Evolutionary conservation across 2,888 invertebrate genomes (phyloP), one percentile per base, ranked within the genome.

Genomic region (Caenorhabditis macrosperma): DNA sequence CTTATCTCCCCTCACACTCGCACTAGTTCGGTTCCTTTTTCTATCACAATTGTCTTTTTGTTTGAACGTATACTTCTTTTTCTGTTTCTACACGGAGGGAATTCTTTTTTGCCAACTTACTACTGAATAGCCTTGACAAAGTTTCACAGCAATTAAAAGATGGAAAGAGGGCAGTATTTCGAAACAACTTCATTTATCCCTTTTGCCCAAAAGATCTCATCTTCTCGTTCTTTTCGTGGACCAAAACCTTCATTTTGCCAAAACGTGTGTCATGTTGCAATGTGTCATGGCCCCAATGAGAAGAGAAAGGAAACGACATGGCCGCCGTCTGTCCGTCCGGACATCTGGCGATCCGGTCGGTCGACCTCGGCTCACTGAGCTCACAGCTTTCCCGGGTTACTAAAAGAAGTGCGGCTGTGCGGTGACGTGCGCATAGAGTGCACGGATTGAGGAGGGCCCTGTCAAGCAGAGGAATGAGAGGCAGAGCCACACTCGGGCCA

Each of bases 361-460:
- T 48, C 63, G 72, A 72, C 72, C 72, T 63, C 55, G 41, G 55
- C 72, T 72, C 64, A 22, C 48, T 28, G 63, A 59, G 74, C 74
- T 57, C 33, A 35, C 20, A 22, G 26, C 67, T 46, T 12, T 38
- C 48, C 22, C 33, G 30, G 71, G 54, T 71, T 71, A 48, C 63
- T 55, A 63, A 55, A 57, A 74, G 74, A 74, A 74, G 74, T 72
- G 72, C 72, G 63, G 57, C 55, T 64, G 55, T 57, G 72, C 55
- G 61, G 61, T 48, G 59, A 35, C 48, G 72, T 63, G 50, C 41
- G 17, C 24, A 33, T 46, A 57, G 44, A 75, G 60, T n/a, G 67
- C 22, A 28, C 26, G 38, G 57, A 44, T 41, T 22, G n/a, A 20
- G 54, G 35, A 46, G 67, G 10, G 57, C n/a, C 30, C 24, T 35